Conservation (phyloP, 2,888 invertebrate genomes). For the Drosophila hamatofila region DNA sequence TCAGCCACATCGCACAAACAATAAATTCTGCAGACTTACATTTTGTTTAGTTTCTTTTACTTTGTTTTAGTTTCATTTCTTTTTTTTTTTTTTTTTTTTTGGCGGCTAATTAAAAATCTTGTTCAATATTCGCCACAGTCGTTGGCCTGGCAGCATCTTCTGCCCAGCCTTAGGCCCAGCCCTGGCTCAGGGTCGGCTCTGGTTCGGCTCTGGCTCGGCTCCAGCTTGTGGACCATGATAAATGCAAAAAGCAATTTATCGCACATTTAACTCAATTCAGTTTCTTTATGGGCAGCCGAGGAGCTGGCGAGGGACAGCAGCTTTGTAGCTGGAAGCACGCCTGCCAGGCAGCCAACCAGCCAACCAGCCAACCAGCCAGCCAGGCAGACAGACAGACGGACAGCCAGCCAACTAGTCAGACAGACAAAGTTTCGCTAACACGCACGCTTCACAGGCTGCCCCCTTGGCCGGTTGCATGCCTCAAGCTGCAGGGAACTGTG, state of each 20-base stretch:
- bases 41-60: slow-evolving; percentile 8
- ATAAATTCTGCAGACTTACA: slow-evolving; percentile 38
- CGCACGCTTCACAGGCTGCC: slow-evolving; percentile 46
- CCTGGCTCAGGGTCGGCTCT: slow-evolving; percentile 27
- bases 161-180: slow-evolving; percentile 35
- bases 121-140: slow-evolving; percentile 77
- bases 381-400: not conserved
- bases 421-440: slow-evolving; percentile 69
- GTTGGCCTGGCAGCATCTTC: slow-evolving; percentile 45
- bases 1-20: slow-evolving; percentile 36
- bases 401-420: slow-evolving; percentile 6
- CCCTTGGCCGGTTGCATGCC: slow-evolving; percentile 6
- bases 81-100: slow-evolving; percentile 38
- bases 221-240: slow-evolving; percentile 72
- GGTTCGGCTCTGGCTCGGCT: slow-evolving; percentile 56
- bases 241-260: slow-evolving; percentile 82
- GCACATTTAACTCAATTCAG: slow-evolving; percentile 81
- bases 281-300: slow-evolving; percentile 71
- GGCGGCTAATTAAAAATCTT: slow-evolving; percentile 79
- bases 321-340: slow-evolving; percentile 40
- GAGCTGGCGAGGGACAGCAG: slow-evolving; percentile 10
- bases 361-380: not conserved
- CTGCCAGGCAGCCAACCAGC: slow-evolving; percentile 28
- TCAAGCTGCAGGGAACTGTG: slow-evolving; percentile 36
- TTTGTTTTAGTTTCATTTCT: not conserved